A percentile compares a stretch with the other conserved stretches of the same genome.
Evolutionary conservation across 2,113 vertebrate genomes (phyloP).

Genomic region (Fukomys damarensis): DNA sequence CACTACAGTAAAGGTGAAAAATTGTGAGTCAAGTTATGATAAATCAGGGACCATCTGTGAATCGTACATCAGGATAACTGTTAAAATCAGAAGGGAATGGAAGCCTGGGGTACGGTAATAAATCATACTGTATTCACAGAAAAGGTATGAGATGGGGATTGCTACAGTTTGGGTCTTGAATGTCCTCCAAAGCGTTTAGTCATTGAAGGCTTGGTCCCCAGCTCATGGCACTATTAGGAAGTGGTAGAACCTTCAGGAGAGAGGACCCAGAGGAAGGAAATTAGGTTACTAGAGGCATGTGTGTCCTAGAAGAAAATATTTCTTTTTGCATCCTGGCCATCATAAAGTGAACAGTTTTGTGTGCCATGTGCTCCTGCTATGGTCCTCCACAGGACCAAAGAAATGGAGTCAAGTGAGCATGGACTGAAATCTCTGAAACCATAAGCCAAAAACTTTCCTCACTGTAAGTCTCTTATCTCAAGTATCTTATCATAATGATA

Average conservation of each 20-base stretch:
- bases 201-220: neutral
- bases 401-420: neutral
- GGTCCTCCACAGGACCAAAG: neutral
- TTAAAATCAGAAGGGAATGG: neutral
- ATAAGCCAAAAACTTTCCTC: neutral
- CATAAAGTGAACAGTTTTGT: neutral
- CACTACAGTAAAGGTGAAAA: neutral
- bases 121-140: neutral
- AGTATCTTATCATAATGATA: neutral
- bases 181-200: no score
- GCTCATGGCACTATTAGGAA: neutral
- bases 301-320: neutral
- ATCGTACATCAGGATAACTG: no score
- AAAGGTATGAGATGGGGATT: neutral
- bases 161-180: neutral
- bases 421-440: neutral
- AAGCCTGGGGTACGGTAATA: neutral
- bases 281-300: neutral
- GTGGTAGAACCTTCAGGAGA: neutral
- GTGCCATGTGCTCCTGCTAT: neutral
- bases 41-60: neutral
- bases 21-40: neutral
- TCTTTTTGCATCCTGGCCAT: neutral
- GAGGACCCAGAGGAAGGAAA: no score
- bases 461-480: neutral